Conservation (phyloP, 2,113 vertebrate genomes). For the Sylvietta virens region DNA sequence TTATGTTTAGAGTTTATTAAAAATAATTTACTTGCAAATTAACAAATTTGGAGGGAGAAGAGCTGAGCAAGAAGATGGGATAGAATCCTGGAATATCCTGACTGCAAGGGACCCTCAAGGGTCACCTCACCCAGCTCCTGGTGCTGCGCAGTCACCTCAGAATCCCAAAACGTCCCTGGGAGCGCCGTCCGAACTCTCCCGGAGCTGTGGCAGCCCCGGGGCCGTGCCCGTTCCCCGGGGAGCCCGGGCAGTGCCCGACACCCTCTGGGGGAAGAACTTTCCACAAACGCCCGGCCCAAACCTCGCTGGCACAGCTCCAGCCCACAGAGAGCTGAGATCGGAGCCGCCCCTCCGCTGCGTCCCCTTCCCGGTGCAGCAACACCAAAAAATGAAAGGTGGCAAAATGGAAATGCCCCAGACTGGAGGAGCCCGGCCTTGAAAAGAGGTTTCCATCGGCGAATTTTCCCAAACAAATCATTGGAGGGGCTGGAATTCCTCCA, state of each 20-base stretch:
- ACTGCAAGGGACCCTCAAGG: neutral
- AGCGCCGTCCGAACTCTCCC: rapidly evolving
- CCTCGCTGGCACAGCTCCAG: too few species aligned
- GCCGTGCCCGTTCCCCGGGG: neutral
- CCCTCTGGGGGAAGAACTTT: neutral
- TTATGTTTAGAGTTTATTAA: neutral
- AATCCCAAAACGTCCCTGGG: neutral
- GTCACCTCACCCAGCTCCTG: neutral
- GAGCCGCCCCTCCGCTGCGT: neutral
- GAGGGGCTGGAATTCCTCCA: neutral
- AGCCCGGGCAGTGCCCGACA: neutral
- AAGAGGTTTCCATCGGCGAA: rapidly evolving
- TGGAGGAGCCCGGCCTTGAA: neutral
- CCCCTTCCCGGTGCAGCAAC: neutral
- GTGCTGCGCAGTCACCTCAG: too few species aligned
- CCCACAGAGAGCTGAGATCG: rapidly evolving
- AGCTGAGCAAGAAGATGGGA: too few species aligned
- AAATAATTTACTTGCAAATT: neutral
- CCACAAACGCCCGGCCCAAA: too few species aligned
- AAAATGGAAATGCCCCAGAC: neutral
- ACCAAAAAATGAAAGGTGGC: rapidly evolving
- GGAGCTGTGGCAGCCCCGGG: neutral
- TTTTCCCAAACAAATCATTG: neutral
- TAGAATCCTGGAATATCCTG: neutral
- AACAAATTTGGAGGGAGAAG: rapidly evolving